These are phyloP conservation scores for Addax nasomaculatus DNA, from an alignment of 2,113 vertebrate species.

Conservation along the genomic window DNA sequence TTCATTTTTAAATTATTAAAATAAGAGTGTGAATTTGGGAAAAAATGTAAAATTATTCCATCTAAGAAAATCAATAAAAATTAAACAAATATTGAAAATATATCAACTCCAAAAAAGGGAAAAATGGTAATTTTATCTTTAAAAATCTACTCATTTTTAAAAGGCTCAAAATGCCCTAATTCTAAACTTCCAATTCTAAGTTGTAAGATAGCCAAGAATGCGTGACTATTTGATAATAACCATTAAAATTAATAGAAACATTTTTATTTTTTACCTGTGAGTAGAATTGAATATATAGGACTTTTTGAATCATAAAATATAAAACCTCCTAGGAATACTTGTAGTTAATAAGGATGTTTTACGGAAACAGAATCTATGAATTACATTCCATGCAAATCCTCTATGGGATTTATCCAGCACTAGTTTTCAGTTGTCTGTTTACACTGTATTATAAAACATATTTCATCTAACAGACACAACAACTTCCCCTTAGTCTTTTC, in stretches of 20 bases:
- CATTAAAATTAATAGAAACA: slow-evolving; percentile 35
- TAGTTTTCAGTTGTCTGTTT: slow-evolving; percentile 43
- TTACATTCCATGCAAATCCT: slow-evolving; percentile 65
- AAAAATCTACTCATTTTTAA: not conserved
- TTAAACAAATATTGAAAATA: not conserved
- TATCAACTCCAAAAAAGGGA: not conserved
- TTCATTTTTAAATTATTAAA: not conserved
- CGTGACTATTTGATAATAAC: not conserved
- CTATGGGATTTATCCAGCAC: slow-evolving; percentile 7
- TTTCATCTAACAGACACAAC: slow-evolving; percentile 42
- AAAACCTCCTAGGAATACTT: not conserved
- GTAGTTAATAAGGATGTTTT: slow-evolving; percentile 53
- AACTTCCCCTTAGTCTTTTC: slow-evolving; percentile 30
- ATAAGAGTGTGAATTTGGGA: not conserved
- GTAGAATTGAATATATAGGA: slow-evolving; percentile 22
- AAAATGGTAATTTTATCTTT: not conserved
- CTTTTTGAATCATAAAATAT: slow-evolving; percentile 27
- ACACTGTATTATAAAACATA: slow-evolving; percentile 51
- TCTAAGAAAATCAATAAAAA: not conserved
- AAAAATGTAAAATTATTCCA: not conserved
- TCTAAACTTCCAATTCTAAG: not conserved
- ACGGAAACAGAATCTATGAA: slow-evolving; percentile 46
- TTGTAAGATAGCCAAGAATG: not conserved
- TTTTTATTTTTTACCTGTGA: slow-evolving; percentile 15
- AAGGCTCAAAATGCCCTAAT: not conserved